Evolutionary conservation across 2,888 invertebrate genomes (phyloP).

Genomic region (Melipona bicolor): DNA sequence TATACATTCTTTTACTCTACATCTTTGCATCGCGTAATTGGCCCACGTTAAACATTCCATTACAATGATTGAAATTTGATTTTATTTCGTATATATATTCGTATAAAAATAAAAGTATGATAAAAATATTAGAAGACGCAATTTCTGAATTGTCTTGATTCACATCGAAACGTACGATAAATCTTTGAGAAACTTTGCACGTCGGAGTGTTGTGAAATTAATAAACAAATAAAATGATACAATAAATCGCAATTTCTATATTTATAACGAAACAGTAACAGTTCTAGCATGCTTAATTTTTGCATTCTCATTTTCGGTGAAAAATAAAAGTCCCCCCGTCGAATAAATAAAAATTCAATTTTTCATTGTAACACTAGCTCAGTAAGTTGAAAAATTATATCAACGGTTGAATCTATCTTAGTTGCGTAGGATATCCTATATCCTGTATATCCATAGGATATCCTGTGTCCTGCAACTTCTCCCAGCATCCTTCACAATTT

Average conservation of each 20-base stretch:
- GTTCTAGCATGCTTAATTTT: no score
- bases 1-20: conserved; percentile 3
- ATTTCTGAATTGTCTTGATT: no score
- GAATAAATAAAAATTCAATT: neutral
- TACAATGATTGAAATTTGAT: neutral
- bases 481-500: conserved; percentile 21
- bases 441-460: neutral
- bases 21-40: no score
- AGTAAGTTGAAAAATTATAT: neutral
- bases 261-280: no score
- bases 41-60: neutral
- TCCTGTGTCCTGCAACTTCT: conserved; percentile 14
- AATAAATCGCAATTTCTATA: no score
- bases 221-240: neutral
- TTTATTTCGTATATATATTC: neutral
- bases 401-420: neutral
- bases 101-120: neutral
- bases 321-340: no score
- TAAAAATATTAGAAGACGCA: no score
- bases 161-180: no score
- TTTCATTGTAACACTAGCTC: neutral
- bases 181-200: no score
- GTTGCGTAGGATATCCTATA: neutral
- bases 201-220: no score
- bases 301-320: no score